Conservation (phyloP, 2,888 invertebrate genomes). For the Elmis aenea region DNA sequence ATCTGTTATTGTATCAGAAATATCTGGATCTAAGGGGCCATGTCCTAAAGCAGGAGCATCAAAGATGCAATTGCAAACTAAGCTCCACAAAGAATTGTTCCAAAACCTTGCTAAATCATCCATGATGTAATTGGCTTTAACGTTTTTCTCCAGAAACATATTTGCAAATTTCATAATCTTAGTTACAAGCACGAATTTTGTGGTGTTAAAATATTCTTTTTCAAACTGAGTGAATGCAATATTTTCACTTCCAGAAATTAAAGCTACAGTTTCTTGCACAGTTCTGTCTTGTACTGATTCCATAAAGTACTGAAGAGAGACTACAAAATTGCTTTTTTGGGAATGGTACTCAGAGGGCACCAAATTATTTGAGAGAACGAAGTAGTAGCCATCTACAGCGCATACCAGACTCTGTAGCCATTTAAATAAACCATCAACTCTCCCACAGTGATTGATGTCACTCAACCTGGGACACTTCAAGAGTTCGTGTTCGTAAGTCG, state of each 20-base stretch:
- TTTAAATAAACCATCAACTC: constrained; percentile 29
- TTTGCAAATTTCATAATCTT: constrained; percentile 8
- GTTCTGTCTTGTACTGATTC: constrained; percentile 8
- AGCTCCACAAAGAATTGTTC: constrained; percentile 24
- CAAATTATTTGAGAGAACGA: constrained; percentile 28
- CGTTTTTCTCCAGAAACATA: constrained; percentile 7
- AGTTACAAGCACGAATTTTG: constrained; percentile 12
- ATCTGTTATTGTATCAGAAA: constrained; percentile 15
- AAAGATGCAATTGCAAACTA: constrained; percentile 29
- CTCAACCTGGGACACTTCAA: constrained; percentile 30
- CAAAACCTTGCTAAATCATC: constrained; percentile 18
- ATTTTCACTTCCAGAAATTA: constrained; percentile 15
- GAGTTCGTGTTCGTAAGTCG: constrained; percentile 33
- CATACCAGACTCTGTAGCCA: constrained; percentile 44
- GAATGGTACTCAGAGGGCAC: constrained; percentile 5
- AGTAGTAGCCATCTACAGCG: constrained; percentile 43
- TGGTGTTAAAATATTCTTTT: constrained; percentile 21
- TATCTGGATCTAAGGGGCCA: constrained; percentile 7
- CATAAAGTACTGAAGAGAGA: constrained; percentile 30
- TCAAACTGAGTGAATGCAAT: constrained; percentile 25
- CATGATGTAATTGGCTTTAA: constrained; percentile 5
- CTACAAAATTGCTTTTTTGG: constrained; percentile 17
- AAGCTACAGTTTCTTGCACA: constrained; percentile 21
- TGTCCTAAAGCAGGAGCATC: constrained; percentile 26
- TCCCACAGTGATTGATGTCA: constrained; percentile 28